Conservation (phyloP, 2,888 invertebrate species). For the Drosophila ezoana region DNA sequence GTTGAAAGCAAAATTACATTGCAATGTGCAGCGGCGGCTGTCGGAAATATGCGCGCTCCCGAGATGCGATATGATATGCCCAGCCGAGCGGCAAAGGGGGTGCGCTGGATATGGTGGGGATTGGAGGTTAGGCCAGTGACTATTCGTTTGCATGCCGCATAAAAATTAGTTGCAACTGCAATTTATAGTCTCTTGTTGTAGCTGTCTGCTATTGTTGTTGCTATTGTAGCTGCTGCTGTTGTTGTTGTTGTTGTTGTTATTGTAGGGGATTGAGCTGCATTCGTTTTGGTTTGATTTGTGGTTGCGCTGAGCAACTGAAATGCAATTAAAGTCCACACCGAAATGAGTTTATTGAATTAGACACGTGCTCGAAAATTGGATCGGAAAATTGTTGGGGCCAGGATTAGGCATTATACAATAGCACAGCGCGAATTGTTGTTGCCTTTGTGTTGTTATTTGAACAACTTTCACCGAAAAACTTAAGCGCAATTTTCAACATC, state of each 20-base stretch:
- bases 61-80: slow-evolving; percentile 78
- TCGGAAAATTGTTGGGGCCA: slow-evolving; percentile 47
- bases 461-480: slow-evolving; percentile 48
- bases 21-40: slow-evolving; percentile 64
- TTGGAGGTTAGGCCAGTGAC: slow-evolving; percentile 12
- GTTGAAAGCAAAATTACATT: slow-evolving; percentile 81
- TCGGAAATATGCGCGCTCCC: slow-evolving; percentile 73
- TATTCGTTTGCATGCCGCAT: slow-evolving; percentile 73
- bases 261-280: slow-evolving; percentile 55
- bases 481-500: slow-evolving; percentile 8
- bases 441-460: slow-evolving; percentile 12
- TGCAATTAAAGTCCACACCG: slow-evolving; percentile 63
- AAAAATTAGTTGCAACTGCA: slow-evolving; percentile 77
- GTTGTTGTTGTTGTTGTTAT: slow-evolving; percentile 21
- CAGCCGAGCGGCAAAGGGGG: slow-evolving; percentile 12
- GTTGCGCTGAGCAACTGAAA: slow-evolving; percentile 38
- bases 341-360: slow-evolving; percentile 75
- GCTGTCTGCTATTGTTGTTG: slow-evolving; percentile 11
- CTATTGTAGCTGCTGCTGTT: slow-evolving; percentile 9
- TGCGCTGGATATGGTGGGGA: slow-evolving; percentile 2
- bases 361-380: slow-evolving; percentile 68
- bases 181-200: slow-evolving; percentile 53
- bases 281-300: slow-evolving; percentile 59
- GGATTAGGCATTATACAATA: slow-evolving; percentile 37
- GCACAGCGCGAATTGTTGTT: slow-evolving; percentile 13